A percentile compares a stretch with the other conserved stretches of the same genome.
These are phyloP conservation scores for Cryptocephalus moraei DNA, from an alignment of 2,888 invertebrate genomes.

Conservation along the genomic window DNA sequence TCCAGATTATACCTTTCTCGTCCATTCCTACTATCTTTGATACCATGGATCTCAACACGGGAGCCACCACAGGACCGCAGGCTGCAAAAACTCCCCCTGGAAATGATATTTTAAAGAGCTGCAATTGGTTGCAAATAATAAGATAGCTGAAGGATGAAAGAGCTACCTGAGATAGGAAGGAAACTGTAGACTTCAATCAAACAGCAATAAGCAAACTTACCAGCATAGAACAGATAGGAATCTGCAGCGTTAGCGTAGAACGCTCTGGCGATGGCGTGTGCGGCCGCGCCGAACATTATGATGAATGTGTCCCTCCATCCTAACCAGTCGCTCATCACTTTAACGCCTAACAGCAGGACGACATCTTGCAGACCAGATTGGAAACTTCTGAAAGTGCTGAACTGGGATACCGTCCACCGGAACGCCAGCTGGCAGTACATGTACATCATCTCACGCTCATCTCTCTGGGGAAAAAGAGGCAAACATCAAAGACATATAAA, in stretches of 20 bases:
- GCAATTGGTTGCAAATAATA: no score
- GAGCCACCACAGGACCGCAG: slow-evolving; percentile 69
- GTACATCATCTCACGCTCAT: slow-evolving; percentile 66
- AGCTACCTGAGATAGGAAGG: no score
- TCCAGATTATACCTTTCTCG: slow-evolving; percentile 51
- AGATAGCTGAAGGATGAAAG: no score
- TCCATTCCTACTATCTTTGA: slow-evolving; percentile 63
- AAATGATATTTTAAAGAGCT: slow-evolving; percentile 1
- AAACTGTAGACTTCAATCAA: background rate
- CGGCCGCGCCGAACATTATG: slow-evolving; percentile 59
- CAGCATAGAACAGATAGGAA: slow-evolving; percentile 51
- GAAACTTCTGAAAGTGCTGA: slow-evolving; percentile 62
- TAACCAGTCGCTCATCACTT: slow-evolving; percentile 57
- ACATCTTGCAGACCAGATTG: slow-evolving; percentile 62
- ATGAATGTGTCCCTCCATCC: slow-evolving; percentile 63
- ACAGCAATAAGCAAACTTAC: slow-evolving; percentile 27
- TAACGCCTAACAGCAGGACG: slow-evolving; percentile 60
- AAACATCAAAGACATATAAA: no score
- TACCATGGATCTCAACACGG: slow-evolving; percentile 70
- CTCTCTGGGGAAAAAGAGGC: slow-evolving; percentile 46
- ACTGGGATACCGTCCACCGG: slow-evolving; percentile 57
- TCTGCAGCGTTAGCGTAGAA: slow-evolving; percentile 52
- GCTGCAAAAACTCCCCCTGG: slow-evolving; percentile 62
- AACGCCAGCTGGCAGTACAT: slow-evolving; percentile 65
- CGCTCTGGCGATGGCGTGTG: slow-evolving; percentile 58